Conservation (phyloP, 2,113 vertebrate genomes). For the Myxocyprinus asiaticus region DNA sequence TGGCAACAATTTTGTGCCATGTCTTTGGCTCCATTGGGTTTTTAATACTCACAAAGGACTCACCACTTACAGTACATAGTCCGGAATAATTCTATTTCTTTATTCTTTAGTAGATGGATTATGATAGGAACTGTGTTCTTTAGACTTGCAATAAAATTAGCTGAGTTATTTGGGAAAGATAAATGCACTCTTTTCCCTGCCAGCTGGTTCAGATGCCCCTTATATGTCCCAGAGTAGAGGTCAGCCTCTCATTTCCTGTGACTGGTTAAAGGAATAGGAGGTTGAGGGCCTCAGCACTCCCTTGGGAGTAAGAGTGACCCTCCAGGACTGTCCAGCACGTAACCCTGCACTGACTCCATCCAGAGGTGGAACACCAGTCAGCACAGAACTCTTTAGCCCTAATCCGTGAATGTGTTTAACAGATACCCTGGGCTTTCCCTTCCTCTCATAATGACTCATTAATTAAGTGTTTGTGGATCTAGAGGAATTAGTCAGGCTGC, state of each 20-base stretch:
- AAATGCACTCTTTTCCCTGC: slow-evolving; percentile 49
- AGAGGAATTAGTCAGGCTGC: slow-evolving; percentile 70
- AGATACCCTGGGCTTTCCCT: slow-evolving; percentile 71
- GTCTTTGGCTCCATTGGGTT: slow-evolving; percentile 19
- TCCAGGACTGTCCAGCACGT: slow-evolving; percentile 21
- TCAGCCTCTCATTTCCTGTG: slow-evolving; percentile 81
- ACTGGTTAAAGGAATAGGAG: slow-evolving; percentile 60
- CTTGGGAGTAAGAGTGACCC: slow-evolving; percentile 35
- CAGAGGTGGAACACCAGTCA: slow-evolving; percentile 49
- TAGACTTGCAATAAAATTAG: slow-evolving; percentile 40
- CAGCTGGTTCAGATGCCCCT: slow-evolving; percentile 53
- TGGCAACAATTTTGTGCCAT: slow-evolving; percentile 35
- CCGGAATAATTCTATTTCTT: slow-evolving; percentile 38
- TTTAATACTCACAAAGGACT: slow-evolving; percentile 37
- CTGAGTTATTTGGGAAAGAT: slow-evolving; percentile 48
- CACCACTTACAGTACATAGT: slow-evolving; percentile 22
- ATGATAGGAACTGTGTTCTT: slow-evolving; percentile 48
- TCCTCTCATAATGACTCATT: slow-evolving; percentile 79
- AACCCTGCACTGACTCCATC: slow-evolving; percentile 39
- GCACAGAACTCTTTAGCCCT: slow-evolving; percentile 69
- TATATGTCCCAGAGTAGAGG: slow-evolving; percentile 56
- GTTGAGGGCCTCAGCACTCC: slow-evolving; percentile 57
- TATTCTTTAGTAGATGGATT: slow-evolving; percentile 44
- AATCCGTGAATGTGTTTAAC: slow-evolving; percentile 72
- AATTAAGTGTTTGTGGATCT: slow-evolving; percentile 75